These are phyloP conservation scores for Leptobrachium leishanense DNA, from an alignment of 2,113 vertebrate species.

Conservation along the genomic window DNA sequence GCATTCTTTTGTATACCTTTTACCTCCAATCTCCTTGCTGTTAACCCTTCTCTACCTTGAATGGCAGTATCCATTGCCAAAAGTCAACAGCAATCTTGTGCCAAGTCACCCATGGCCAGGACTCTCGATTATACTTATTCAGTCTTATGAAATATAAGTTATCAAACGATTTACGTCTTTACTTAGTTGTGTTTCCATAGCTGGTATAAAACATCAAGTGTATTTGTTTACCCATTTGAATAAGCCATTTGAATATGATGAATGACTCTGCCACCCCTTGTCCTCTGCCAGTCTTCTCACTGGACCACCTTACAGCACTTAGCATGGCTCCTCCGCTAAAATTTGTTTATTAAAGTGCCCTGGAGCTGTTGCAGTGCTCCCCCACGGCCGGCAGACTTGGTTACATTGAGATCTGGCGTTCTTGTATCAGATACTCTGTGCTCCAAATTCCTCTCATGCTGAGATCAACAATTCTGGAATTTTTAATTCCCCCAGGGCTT, in stretches of 20 bases:
- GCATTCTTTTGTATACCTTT: neutral
- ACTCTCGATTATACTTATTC: too few species aligned
- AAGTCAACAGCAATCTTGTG: too few species aligned
- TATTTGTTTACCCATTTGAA: neutral
- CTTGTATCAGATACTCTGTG: constrained; percentile 37
- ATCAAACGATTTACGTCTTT: neutral
- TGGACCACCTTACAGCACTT: constrained; percentile 20
- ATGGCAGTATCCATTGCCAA: neutral
- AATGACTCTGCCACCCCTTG: neutral
- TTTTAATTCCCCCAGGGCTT: constrained; percentile 35
- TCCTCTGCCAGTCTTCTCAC: constrained; percentile 17
- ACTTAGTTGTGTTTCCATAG: neutral
- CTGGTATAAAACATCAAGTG: neutral
- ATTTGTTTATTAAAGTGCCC: constrained; percentile 31
- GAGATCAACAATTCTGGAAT: constrained; percentile 49
- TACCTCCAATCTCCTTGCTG: neutral
- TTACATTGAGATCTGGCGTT: constrained; percentile 36
- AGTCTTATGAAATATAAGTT: too few species aligned
- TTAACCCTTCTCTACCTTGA: too few species aligned
- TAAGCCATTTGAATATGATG: neutral
- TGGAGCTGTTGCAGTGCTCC: constrained; percentile 34
- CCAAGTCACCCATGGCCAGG: too few species aligned
- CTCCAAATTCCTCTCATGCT: constrained; percentile 46
- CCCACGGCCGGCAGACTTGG: constrained; percentile 25
- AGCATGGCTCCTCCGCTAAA: constrained; percentile 21